Evolutionary conservation across 2,797 vertebrate genomes (phyloP).

Genomic region (Arctocebus calabarensis): DNA sequence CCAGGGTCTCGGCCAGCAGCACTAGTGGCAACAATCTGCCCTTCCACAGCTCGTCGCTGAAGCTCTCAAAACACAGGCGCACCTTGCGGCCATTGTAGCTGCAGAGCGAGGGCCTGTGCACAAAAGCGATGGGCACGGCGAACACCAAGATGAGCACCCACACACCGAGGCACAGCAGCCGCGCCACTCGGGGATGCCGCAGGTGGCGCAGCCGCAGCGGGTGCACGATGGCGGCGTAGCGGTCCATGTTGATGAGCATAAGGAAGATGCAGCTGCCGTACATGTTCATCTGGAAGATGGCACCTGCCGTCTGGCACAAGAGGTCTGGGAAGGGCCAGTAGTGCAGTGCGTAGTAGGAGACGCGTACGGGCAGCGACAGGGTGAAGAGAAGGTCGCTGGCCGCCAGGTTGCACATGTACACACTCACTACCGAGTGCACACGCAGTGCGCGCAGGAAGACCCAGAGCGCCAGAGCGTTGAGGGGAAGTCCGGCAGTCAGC

Average conservation of each 20-base stretch:
- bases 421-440: constrained; percentile 88
- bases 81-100: neutral
- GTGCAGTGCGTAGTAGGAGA: constrained; percentile 87
- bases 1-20: constrained; percentile 87
- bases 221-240: constrained; percentile 88
- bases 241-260: constrained; percentile 89
- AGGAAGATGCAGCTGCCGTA: constrained; percentile 91
- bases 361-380: constrained; percentile 86
- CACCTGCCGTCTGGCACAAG: constrained; percentile 88
- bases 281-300: constrained; percentile 91
- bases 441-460: constrained; percentile 87
- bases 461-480: constrained; percentile 88
- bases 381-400: constrained; percentile 90
- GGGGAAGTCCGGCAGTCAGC: constrained; percentile 83
- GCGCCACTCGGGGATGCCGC: constrained; percentile 86
- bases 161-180: constrained; percentile 85
- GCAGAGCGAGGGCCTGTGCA: constrained; percentile 86
- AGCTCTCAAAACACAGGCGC: constrained; percentile 88
- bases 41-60: constrained; percentile 86
- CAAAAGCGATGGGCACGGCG: constrained; percentile 85
- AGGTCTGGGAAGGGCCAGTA: constrained; percentile 86
- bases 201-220: constrained; percentile 89
- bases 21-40: constrained; percentile 86
- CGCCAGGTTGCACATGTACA: constrained; percentile 90
- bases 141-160: constrained; percentile 88